Evolutionary conservation across 2,113 vertebrate species (phyloP).

Genomic region (Paramisgurnus dabryanus): DNA sequence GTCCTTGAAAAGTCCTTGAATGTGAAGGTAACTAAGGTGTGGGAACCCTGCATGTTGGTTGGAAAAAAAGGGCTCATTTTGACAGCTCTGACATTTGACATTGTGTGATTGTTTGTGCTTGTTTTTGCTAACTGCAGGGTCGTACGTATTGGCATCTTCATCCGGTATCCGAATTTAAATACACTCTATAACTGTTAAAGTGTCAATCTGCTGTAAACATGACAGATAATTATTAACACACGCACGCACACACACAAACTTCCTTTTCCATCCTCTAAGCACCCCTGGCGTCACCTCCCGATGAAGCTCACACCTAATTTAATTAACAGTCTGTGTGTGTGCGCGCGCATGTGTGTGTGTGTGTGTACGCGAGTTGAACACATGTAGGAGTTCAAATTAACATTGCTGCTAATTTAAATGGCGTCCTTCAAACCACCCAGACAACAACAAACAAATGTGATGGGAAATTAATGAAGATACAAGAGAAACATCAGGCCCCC

Average conservation of each 20-base stretch:
- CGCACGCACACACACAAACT: neutral
- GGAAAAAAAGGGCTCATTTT: neutral
- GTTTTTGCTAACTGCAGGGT: neutral
- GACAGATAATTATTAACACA: neutral
- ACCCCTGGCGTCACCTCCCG: neutral
- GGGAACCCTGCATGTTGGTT: neutral
- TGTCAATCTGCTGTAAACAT: conserved; percentile 13
- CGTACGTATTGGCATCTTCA: neutral
- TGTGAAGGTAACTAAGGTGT: too few species aligned
- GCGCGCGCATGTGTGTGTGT: conserved; percentile 7
- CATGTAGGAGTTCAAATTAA: conserved; percentile 44
- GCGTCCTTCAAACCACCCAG: conserved; percentile 45
- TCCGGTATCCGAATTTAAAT: neutral
- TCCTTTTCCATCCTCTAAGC: too few species aligned
- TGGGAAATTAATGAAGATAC: conserved; percentile 48
- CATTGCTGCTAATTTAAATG: conserved; percentile 54
- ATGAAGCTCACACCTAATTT: conserved; percentile 46
- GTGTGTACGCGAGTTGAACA: conserved; percentile 6
- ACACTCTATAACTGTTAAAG: neutral
- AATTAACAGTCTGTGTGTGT: conserved; percentile 45
- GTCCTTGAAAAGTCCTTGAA: too few species aligned
- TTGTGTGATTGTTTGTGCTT: neutral
- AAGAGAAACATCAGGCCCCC: conserved; percentile 27
- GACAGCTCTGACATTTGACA: neutral
- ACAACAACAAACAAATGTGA: conserved; percentile 49